These are phyloP conservation scores for Musca domestica DNA, from an alignment of 1,140 invertebrate species.

Conservation along the genomic window DNA sequence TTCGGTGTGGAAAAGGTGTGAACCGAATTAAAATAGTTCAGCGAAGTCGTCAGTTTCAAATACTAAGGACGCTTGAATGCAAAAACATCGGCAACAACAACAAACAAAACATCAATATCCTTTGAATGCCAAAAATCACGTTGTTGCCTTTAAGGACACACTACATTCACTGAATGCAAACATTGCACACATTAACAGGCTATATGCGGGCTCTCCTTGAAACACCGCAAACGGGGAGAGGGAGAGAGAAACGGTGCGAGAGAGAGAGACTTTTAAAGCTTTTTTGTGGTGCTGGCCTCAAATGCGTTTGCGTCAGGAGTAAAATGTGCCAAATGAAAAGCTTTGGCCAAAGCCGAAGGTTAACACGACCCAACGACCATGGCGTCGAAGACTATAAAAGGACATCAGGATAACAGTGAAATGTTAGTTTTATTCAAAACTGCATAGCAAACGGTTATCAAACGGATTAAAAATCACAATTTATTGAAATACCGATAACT, in stretches of 20 bases:
- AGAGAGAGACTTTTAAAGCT: background rate
- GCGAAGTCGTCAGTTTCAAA: no score
- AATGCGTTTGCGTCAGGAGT: background rate
- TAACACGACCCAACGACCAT: conserved; percentile 11
- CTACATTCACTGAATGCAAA: background rate
- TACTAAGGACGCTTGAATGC: no score
- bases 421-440: conserved; percentile 14
- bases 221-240: no score
- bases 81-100: no score
- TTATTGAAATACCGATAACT: conserved; percentile 8
- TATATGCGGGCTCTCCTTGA: no score
- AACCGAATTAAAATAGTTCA: no score
- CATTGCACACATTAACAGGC: no score
- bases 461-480: background rate
- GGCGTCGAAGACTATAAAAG: conserved; percentile 5
- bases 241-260: background rate
- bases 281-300: background rate
- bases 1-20: no score
- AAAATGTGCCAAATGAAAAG: background rate
- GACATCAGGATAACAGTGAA: background rate
- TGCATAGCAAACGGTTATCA: background rate
- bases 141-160: conserved; percentile 24
- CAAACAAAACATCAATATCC: background rate
- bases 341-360: conserved; percentile 9
- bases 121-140: conserved; percentile 24